Base-by-base conservation (phyloP, 2,797 vertebrate genomes). In the Tokudaia muenninki region DNA sequence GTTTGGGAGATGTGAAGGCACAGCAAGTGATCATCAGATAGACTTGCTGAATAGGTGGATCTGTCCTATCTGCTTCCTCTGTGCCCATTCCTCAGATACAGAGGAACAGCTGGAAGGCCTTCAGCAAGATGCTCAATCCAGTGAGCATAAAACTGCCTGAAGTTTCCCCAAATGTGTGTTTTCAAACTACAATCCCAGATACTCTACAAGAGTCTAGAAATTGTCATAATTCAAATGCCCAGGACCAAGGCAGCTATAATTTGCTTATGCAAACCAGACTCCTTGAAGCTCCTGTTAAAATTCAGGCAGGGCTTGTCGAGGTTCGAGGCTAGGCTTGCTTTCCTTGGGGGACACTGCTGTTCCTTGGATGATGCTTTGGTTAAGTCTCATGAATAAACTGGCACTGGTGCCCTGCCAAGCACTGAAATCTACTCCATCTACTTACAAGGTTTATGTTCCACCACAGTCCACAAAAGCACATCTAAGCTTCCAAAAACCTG, bases 391-490 rank as follows among this genome's bases (percentile, higher is more conserved):
- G 52, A 77, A 77, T 3, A 74, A 21, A 41, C 59, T 31, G 4
- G 24, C 55, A 59, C 55, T 52, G 19, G 63, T 89, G 37, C 52
- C 11, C 50, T 11, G 17, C 52, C 7, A 41, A 55, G 95, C 41
- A 41, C 31, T 63, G 55, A 88, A 92, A 96, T 34, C 16, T 59
- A 55, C 55, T 95, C 77, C 74, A 14, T 90, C 91, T 67, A 44
- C 63, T 70, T 79, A 63, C 57, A 77, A 59, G 26, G 67, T 55
- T 57, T 78, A 11, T 24, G n/a, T 6, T 22, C 37, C 12, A 34
- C n/a, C 26, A 91, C 81, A 61, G 70, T 95, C 87, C 91, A 70
- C 86, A 92, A 89, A 92, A 41, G 13, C 37, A 31, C 26, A 41
- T 52, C 65, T 81, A 78, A 67, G 22, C 6, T 87, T 41, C 19